A percentile compares a stretch with the other conserved stretches of the same genome.
These are phyloP conservation scores for Eupeodes luniger DNA, from an alignment of 2,888 invertebrate species.

Conservation along the genomic window DNA sequence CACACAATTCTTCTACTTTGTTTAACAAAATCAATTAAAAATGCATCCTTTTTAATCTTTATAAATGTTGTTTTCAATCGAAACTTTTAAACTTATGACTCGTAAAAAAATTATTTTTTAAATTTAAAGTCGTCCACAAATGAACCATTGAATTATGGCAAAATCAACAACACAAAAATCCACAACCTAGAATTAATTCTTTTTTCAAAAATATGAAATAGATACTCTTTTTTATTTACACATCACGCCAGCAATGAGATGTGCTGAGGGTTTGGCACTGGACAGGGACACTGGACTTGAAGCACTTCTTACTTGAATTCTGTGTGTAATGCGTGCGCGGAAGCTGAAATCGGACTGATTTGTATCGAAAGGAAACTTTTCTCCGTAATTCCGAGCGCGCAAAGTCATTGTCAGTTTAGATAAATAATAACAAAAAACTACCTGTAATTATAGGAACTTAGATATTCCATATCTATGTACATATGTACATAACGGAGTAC, in stretches of 20 bases:
- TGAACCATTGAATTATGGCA: background rate
- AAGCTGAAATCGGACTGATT: slow-evolving; percentile 73
- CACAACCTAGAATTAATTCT: background rate
- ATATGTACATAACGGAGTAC: too few species aligned
- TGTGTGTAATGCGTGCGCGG: slow-evolving; percentile 68
- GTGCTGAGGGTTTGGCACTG: background rate
- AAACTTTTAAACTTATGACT: background rate
- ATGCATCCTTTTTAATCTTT: background rate
- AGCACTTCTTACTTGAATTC: slow-evolving; percentile 31
- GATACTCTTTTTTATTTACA: slow-evolving; percentile 11
- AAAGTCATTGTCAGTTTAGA: slow-evolving; percentile 54
- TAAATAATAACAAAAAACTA: slow-evolving; percentile 54
- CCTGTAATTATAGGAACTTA: slow-evolving; percentile 45
- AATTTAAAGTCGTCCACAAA: too few species aligned
- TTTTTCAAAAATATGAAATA: background rate
- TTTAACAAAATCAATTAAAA: background rate
- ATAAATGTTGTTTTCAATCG: background rate
- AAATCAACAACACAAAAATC: background rate
- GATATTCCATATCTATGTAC: too few species aligned
- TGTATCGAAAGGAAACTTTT: slow-evolving; percentile 65
- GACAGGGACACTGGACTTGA: background rate
- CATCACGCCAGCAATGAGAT: background rate
- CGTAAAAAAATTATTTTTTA: too few species aligned
- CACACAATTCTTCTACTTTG: background rate
- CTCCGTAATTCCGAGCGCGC: slow-evolving; percentile 59